A percentile compares a stretch with the other conserved stretches of the same genome.
Conservation (phyloP, 2,797 vertebrate species). For the Tadarida brasiliensis region DNA sequence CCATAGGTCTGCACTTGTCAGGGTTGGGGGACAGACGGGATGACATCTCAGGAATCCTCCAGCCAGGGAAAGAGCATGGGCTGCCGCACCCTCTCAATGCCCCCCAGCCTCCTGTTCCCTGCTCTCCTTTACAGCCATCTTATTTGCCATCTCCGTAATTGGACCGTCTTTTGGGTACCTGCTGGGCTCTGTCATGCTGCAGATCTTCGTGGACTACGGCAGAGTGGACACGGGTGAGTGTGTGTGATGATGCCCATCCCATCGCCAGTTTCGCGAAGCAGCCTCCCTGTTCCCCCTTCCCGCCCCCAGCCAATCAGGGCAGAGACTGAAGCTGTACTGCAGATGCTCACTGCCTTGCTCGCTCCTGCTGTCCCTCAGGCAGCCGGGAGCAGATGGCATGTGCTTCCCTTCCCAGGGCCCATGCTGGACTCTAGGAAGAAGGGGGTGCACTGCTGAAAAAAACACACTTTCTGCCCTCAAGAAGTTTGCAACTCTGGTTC, state of each 20-base stretch:
- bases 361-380: background rate
- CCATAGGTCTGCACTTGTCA: background rate
- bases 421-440: background rate
- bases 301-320: background rate
- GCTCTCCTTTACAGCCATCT: constrained; percentile 90
- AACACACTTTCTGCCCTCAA: background rate
- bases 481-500: background rate
- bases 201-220: constrained; percentile 95
- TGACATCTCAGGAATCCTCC: background rate
- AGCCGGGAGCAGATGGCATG: accelerated
- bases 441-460: background rate
- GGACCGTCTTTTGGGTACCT: constrained; percentile 97
- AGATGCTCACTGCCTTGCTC: no score
- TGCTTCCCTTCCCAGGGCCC: background rate
- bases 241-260: background rate
- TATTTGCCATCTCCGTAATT: constrained; percentile 95
- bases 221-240: constrained; percentile 89
- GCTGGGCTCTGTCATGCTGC: constrained; percentile 93
- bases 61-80: background rate
- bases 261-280: background rate
- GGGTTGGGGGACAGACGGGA: background rate
- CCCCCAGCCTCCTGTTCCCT: background rate
- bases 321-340: constrained; percentile 47
- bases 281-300: accelerated
- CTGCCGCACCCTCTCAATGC: background rate